phyloP scores from a whole-genome alignment of 1,140 invertebrate genomes.

The Cydia amplana region DNA sequence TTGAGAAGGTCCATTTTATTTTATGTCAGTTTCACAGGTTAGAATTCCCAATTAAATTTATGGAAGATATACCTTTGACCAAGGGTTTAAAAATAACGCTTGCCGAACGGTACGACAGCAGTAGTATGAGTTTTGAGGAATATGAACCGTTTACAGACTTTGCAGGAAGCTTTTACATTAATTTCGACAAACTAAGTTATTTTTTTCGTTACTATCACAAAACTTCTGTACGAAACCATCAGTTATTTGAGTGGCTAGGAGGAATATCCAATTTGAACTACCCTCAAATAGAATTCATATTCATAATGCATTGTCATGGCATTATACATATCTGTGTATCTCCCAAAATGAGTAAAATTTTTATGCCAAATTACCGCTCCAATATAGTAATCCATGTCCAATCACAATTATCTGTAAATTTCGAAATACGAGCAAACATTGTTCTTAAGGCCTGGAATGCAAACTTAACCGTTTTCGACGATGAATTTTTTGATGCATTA shows the following conservation, averaged over 20 bases:
- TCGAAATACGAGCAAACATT: constrained; percentile 41
- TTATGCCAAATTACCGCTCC: constrained; percentile 31
- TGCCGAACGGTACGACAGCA: constrained; percentile 40
- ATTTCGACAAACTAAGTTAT: constrained; percentile 39
- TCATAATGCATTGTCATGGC: constrained; percentile 39
- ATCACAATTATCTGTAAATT: constrained; percentile 35
- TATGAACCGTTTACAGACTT: background rate
- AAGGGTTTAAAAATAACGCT: constrained; percentile 42
- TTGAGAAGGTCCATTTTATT: constrained; percentile 39
- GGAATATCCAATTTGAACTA: constrained; percentile 39
- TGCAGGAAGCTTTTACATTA: constrained; percentile 26
- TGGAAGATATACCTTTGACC: constrained; percentile 35
- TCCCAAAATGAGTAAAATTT: constrained; percentile 36
- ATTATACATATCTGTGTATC: constrained; percentile 42
- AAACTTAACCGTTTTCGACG: constrained; percentile 35
- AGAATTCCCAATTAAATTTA: constrained; percentile 37
- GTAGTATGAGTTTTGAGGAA: constrained; percentile 6
- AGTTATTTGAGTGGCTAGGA: constrained; percentile 33
- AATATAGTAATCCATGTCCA: constrained; percentile 35
- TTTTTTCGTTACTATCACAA: constrained; percentile 34
- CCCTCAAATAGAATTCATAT: constrained; percentile 42
- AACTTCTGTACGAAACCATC: constrained; percentile 16
- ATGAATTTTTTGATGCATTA: constrained; percentile 37
- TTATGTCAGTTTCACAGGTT: constrained; percentile 36
- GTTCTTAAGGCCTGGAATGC: constrained; percentile 45